Evolutionary conservation across 2,797 vertebrate genomes (phyloP).

Genomic region (Ambastaia sidthimunki): DNA sequence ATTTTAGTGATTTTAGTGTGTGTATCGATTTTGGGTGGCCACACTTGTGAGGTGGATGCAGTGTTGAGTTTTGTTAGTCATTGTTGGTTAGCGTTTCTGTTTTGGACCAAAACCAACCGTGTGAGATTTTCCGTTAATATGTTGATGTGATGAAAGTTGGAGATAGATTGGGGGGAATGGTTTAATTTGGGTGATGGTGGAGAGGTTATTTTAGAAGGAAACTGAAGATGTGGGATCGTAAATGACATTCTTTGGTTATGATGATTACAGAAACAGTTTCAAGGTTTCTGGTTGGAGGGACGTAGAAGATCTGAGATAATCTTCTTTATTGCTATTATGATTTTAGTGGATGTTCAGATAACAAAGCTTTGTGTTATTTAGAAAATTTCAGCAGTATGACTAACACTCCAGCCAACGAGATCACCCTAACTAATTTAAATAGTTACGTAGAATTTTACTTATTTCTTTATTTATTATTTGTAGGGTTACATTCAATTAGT

Average conservation of each 20-base stretch:
- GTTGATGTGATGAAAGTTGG: background rate
- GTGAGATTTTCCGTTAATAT: background rate
- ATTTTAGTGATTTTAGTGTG: no score
- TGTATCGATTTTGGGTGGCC: background rate
- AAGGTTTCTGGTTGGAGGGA: background rate
- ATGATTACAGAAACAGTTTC: background rate
- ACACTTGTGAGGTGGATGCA: background rate
- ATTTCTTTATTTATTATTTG: conserved; percentile 81
- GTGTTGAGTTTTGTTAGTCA: background rate
- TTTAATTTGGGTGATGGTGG: background rate
- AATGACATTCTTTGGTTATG: background rate
- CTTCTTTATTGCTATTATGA: background rate
- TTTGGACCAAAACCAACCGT: conserved; percentile 4
- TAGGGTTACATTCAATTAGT: conserved; percentile 67
- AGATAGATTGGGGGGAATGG: background rate
- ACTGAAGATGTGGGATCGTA: background rate
- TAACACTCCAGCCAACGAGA: conserved; percentile 70
- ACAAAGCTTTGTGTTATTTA: conserved; percentile 51
- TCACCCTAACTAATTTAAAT: conserved; percentile 66
- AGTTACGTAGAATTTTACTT: conserved; percentile 62
- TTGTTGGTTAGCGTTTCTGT: conserved; percentile 3
- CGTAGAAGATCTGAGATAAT: background rate
- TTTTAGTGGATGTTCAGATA: background rate
- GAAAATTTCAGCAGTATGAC: conserved; percentile 59
- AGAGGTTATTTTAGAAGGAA: background rate